Evolutionary conservation across 2,888 invertebrate genomes (phyloP), one percentile per base, ranked within the genome.

Genomic region (Pachycephus smyrnensis): DNA sequence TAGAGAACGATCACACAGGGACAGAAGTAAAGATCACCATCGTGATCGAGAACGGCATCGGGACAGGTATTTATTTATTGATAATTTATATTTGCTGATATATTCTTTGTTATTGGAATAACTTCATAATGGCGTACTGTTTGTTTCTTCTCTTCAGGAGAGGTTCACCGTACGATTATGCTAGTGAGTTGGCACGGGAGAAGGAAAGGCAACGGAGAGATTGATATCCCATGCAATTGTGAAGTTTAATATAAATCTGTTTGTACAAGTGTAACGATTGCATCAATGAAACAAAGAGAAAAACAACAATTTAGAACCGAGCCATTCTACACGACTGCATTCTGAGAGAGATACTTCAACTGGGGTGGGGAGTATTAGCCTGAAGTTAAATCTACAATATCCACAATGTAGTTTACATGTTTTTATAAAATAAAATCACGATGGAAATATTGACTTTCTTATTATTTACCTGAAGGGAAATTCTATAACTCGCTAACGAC

Each of bases 151-250:
- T 74, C 86, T 86, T 68, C 75, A 91, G 91, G 78, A 86, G 88
- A 82, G 80, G 82, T 33, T 91, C 91, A 31, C 91, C 90, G 3
- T 85, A 89, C 68, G 90, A 92, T 79, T 92, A 90, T 80, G 89
- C 91, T 0, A 87, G 89, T 68, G 92, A 92, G 84, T 84, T 92
- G 75, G 89, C 90, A 69, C 86, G 91, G 73, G 92, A 92, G 84
- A 88, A 87, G 80, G 92, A 92, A 80, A 88, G 92, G 83, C 92
- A 92, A 88, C 90, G 90, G 85, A 88, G 88, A 84, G 87, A 87
- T 82, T 90, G 81, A 91, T 80, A 78, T 69, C 69, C 82, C 33
- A 69, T 73, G 69, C 82, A 74, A 80, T 73, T 78, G 76, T 77
- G 77, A 79, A 77, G 75, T 78, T 75, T 77, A 74, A 73, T 33